These are phyloP conservation scores for Glyptemys insculpta DNA, from an alignment of 2,797 vertebrate species.

Conservation along the genomic window DNA sequence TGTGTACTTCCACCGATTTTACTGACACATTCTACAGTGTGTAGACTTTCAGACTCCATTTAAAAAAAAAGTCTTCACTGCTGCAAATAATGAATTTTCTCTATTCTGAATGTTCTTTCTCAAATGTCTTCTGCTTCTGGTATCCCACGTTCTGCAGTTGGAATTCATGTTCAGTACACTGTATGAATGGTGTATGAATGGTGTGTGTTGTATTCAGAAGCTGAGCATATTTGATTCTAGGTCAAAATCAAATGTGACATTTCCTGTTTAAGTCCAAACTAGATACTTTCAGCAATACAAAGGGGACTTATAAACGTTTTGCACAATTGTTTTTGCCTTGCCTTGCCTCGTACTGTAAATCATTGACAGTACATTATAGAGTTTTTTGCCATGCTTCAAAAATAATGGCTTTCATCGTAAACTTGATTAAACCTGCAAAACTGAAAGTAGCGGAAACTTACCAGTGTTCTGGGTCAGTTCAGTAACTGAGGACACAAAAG, in stretches of 20 bases:
- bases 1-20: slow-evolving; percentile 39
- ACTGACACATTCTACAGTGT: neutral
- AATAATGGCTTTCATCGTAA: neutral
- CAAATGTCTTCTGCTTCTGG: slow-evolving; percentile 66
- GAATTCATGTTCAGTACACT: neutral
- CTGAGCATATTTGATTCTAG: slow-evolving; percentile 30
- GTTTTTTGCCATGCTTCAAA: neutral
- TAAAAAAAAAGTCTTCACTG: neutral
- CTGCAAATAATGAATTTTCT: slow-evolving; percentile 60
- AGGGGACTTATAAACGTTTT: neutral
- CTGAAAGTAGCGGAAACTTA: neutral
- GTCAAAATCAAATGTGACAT: slow-evolving; percentile 65
- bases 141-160: slow-evolving; percentile 71
- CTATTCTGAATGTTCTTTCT: slow-evolving; percentile 67
- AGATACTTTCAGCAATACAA: neutral
- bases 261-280: neutral
- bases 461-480: neutral
- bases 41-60: slow-evolving; percentile 39
- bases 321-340: neutral
- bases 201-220: neutral
- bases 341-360: neutral
- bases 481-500: neutral
- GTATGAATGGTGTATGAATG: slow-evolving; percentile 62
- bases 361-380: neutral
- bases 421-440: slow-evolving; percentile 15